Evolutionary conservation across 2,888 invertebrate species (phyloP), one percentile per base, ranked within the genome.

Genomic region (Dasysyrphus tricinctus): DNA sequence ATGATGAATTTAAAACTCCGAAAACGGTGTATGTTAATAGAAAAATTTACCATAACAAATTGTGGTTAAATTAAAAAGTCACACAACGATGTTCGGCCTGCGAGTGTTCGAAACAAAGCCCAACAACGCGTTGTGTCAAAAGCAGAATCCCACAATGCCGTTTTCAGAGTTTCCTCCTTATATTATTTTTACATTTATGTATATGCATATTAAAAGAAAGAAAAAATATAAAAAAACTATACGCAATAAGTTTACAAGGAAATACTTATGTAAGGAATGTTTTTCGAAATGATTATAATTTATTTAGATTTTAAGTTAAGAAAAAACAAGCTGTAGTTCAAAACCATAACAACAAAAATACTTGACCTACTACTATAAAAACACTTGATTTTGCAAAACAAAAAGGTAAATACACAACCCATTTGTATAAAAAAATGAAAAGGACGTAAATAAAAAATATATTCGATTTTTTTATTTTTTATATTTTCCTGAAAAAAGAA

Each of bases 391-490:
- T 51, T 51, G 29, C 12, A 14, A 59, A 59, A 32, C 7, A 29
- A 32, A 34, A 19, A 59, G 16, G n/a, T 11, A 59, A 59, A 19
- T 37, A 59, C 59, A 59, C 59, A 59, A 59, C 19, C 39, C 37
- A 39, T 59, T 59, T 56, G 56, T 56, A 37, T 59, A 37, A 39
- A 19, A 59, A 59, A 57, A 57, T 16, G 12, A 59, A 59, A 37
- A 59, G 59, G 59, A 39, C 59, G 16, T 59, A 14, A 59, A 37
- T 37, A 59, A 37, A 37, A 59, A 16, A 59, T 24, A 39, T 59
- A 39, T 39, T 59, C 19, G 19, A 37, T 49, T 69, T 67, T 67
- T 63, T 4, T 63, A 19, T 11, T 5, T 44, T 29, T 44, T 37
- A 7, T 19, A 16, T 39, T 39, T 39, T 59, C 24, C 11, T 29